Base-by-base conservation (phyloP, 2,797 vertebrate genomes). In the Chlorospingus flavigularis region DNA sequence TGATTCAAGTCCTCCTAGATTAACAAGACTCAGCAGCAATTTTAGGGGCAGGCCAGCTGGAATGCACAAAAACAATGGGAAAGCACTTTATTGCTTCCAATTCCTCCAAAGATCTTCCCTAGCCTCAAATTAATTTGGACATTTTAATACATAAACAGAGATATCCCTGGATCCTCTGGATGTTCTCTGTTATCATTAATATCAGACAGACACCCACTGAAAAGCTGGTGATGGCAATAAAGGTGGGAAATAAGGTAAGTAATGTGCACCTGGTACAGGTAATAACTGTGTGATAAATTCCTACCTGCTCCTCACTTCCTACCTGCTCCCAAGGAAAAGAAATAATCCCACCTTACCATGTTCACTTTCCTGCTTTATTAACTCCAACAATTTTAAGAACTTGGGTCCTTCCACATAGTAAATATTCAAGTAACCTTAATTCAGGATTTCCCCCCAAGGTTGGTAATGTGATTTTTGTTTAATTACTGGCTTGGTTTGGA, bases 301-400 rank as follows among this genome's bases (percentile, higher is more conserved):
- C 5, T 25, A 45, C 14, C 47, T 48, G 33, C 16, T 60, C 14
- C 37, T 8, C 48, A 66, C 31, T 45, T 37, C 25, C 4, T 24
- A 45, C 14, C 51, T 48, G 40, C 17, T 60, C 15, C 33, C 33
- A 25, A 11, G 9, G 11, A 66, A 86, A 54, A 81, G 1, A 60
- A 72, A 54, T 4, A 84, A 55, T 16, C 26, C 31, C 24, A 15
- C 0, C 0, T n/a, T 9, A 7, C 11, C 5, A 7, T 26, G 4
- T 7, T 76, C 73, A 15, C 10, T 39, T 75, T 68, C 26, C 45
- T 39, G 15, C 53, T 58, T 26, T 47, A 76, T 35, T 65, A 86
- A 65, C 55, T 48, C 14, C 39, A 47, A 42, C 13, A 35, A 18
- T 79, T 92, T 37, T 33, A 79, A 90, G 67, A 66, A 55, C 35